phyloP scores from a whole-genome alignment of 1,140 invertebrate genomes.

The Caerostris darwini region DNA sequence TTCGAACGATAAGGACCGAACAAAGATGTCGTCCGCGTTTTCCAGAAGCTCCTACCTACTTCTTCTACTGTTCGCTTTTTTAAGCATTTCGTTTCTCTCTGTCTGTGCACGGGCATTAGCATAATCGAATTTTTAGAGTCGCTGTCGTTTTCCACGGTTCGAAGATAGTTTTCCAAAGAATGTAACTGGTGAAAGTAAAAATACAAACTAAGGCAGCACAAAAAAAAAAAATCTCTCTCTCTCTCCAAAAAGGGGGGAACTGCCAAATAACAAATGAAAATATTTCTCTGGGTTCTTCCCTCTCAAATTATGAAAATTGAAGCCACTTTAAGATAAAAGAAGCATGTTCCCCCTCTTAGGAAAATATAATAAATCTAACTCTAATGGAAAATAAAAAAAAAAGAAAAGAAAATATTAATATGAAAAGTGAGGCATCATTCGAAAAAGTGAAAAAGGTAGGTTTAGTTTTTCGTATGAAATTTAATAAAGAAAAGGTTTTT shows the following conservation, averaged over 20 bases:
- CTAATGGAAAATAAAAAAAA: slow-evolving; percentile 33
- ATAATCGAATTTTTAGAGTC: slow-evolving; percentile 72
- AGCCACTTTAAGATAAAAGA: slow-evolving; percentile 56
- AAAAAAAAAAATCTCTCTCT: background rate
- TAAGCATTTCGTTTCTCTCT: slow-evolving; percentile 71
- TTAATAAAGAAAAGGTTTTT: no score
- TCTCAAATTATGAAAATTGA: slow-evolving; percentile 74
- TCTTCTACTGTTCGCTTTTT: slow-evolving; percentile 39
- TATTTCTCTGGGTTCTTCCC: slow-evolving; percentile 40
- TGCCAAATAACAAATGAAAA: slow-evolving; percentile 61
- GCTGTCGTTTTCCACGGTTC: slow-evolving; percentile 39
- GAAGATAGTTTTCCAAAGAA: slow-evolving; percentile 54
- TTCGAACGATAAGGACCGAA: slow-evolving; percentile 63
- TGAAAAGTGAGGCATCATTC: no score
- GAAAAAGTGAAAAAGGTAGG: no score
- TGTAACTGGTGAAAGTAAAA: background rate
- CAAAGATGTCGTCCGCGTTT: slow-evolving; percentile 65
- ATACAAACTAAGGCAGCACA: no score
- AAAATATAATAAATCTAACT: slow-evolving; percentile 20
- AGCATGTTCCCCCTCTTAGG: background rate
- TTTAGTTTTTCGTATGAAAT: no score
- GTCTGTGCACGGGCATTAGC: slow-evolving; percentile 67
- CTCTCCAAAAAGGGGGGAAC: background rate
- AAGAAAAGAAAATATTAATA: no score
- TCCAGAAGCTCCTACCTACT: background rate